Evolutionary conservation across 2,888 invertebrate species (phyloP).

Genomic region (Phragmatobia fuliginosa): DNA sequence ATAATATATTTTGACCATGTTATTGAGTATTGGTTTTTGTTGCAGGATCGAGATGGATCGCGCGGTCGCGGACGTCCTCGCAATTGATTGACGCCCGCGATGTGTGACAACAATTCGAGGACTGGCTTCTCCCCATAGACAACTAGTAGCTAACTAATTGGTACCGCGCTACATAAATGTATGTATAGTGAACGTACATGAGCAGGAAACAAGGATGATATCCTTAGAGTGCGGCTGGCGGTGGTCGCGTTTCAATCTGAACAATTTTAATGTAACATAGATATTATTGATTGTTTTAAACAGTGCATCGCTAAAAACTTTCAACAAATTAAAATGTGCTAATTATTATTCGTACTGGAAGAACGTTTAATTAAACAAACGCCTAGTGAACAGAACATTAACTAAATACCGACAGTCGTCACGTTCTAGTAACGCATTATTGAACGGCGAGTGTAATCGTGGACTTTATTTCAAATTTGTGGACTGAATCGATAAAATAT

Average conservation of each 20-base stretch:
- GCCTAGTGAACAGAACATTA: constrained; percentile 85
- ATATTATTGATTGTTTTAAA: constrained; percentile 82
- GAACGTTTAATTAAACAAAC: constrained; percentile 82
- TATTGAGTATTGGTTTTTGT: constrained; percentile 40
- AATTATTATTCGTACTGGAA: constrained; percentile 83
- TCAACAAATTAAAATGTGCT: constrained; percentile 86
- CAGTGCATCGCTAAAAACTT: constrained; percentile 84
- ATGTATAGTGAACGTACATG: constrained; percentile 64
- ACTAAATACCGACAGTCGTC: constrained; percentile 68
- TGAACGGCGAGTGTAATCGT: constrained; percentile 78
- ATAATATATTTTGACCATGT: neutral
- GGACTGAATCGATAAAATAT: constrained; percentile 83
- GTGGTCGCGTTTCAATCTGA: constrained; percentile 76
- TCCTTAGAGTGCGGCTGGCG: constrained; percentile 65
- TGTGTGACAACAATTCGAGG: constrained; percentile 74
- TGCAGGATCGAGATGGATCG: constrained; percentile 81
- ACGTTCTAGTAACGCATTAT: constrained; percentile 64
- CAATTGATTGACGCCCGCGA: constrained; percentile 70
- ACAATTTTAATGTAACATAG: constrained; percentile 81
- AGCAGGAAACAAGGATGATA: constrained; percentile 62
- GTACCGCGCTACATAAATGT: constrained; percentile 76
- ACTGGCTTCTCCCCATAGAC: constrained; percentile 86
- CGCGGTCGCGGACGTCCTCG: constrained; percentile 82
- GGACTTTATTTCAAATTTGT: constrained; percentile 86
- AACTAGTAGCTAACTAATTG: constrained; percentile 82